Percentiles rank a stretch among this genome's conserved stretches.
Evolutionary conservation across 2,113 vertebrate genomes (phyloP).

Genomic region (Gymnocephalus cernua): DNA sequence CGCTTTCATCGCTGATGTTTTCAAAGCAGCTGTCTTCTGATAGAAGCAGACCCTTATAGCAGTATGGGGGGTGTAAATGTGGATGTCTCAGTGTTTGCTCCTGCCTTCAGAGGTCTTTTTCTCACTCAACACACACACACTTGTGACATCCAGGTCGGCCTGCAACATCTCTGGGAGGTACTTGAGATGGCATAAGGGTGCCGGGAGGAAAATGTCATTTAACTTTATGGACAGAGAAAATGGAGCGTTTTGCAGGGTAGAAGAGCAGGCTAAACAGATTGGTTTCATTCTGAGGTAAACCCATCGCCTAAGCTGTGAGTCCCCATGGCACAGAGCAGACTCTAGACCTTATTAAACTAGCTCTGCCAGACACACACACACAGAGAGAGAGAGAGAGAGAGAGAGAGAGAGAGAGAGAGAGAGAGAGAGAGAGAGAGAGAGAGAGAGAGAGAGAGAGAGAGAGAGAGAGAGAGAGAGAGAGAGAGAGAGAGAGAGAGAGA

Average conservation of each 20-base stretch:
- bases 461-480: too few relatives aligned
- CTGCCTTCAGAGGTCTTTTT: slow-evolving; percentile 64
- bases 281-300: slow-evolving; percentile 85
- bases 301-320: slow-evolving; percentile 73
- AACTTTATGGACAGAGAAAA: slow-evolving; percentile 81
- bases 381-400: too few relatives aligned
- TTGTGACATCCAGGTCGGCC: slow-evolving; percentile 73
- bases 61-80: slow-evolving; percentile 50
- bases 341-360: slow-evolving; percentile 83
- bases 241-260: slow-evolving; percentile 77
- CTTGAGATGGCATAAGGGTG: slow-evolving; percentile 70
- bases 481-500: too few relatives aligned
- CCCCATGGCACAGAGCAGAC: slow-evolving; percentile 80
- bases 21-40: slow-evolving; percentile 56
- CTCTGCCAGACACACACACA: slow-evolving; percentile 69
- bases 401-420: too few relatives aligned
- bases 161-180: slow-evolving; percentile 70
- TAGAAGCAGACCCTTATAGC: slow-evolving; percentile 44
- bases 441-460: too few relatives aligned
- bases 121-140: slow-evolving; percentile 66
- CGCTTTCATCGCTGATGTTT: slow-evolving; percentile 46
- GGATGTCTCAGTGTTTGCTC: slow-evolving; percentile 71
- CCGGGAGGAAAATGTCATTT: slow-evolving; percentile 82
- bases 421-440: too few relatives aligned
- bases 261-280: slow-evolving; percentile 83